phyloP scores from a whole-genome alignment of 2,113 vertebrate species.

The Lophura nycthemera region DNA sequence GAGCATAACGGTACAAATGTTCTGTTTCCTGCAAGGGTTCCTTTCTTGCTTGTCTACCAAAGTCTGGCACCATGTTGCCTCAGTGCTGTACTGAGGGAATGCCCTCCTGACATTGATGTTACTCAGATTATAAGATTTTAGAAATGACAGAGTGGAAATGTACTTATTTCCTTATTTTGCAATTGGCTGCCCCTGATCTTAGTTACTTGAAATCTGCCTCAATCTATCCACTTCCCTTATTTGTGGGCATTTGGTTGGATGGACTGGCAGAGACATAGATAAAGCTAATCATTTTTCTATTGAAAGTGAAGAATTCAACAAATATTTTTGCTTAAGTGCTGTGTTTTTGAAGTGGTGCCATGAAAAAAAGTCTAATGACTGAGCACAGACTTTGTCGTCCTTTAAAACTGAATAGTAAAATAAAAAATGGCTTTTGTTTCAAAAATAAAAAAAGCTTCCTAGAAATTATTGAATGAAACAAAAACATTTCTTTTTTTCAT shows the following conservation, averaged over 20 bases:
- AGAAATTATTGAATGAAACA: not conserved
- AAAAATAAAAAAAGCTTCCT: not conserved
- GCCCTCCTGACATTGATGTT: not conserved
- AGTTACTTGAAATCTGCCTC: slow-evolving; percentile 3
- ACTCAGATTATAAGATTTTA: not conserved
- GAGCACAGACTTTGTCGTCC: not conserved
- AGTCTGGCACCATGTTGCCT: not conserved
- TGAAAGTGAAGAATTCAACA: not conserved
- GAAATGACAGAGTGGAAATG: slow-evolving; percentile 25
- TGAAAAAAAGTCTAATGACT: not conserved
- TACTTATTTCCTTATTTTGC: slow-evolving; percentile 3
- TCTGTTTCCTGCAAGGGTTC: not conserved
- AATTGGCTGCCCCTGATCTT: not conserved
- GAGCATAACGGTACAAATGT: not conserved
- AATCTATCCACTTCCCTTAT: not conserved
- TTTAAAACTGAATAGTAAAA: not conserved
- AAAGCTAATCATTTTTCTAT: slow-evolving; percentile 13
- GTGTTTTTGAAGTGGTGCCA: not conserved
- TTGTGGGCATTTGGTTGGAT: slow-evolving; percentile 11
- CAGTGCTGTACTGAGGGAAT: rapidly evolving
- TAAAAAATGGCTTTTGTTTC: rapidly evolving
- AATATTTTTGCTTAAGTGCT: not conserved
- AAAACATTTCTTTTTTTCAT: not conserved
- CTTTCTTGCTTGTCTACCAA: not conserved
- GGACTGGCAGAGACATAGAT: not conserved